A percentile compares a stretch with the other conserved stretches of the same genome.
phyloP scores from a whole-genome alignment of 2,113 vertebrate genomes.

The Hystrix brachyura region DNA sequence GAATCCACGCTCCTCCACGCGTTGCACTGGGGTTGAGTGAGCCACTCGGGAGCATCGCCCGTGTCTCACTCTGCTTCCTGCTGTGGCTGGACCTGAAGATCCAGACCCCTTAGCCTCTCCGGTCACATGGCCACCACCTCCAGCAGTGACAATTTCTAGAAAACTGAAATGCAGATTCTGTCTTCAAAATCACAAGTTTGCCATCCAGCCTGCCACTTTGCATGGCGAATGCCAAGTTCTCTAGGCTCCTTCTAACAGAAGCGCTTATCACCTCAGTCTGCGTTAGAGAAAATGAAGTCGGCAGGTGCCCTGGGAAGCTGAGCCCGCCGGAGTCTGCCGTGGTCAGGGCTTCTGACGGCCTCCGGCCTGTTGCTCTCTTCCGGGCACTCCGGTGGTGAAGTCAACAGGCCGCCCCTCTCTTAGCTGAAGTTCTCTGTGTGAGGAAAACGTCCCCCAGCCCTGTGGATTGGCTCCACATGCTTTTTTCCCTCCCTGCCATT shows the following conservation, averaged over 20 bases:
- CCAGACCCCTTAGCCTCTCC: fast-evolving
- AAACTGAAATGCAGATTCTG: not conserved
- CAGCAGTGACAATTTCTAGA: not conserved
- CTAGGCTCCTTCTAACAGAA: not conserved
- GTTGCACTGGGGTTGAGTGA: not conserved
- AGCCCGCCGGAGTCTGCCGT: not conserved
- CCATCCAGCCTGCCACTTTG: not conserved
- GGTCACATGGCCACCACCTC: fast-evolving
- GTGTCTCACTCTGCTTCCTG: not conserved
- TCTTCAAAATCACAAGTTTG: not conserved
- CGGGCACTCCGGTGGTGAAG: not conserved
- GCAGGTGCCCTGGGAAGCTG: not conserved
- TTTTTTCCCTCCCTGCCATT: not conserved
- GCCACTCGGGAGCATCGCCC: not conserved
- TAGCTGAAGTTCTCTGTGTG: not conserved
- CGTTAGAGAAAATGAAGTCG: not conserved
- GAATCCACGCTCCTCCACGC: not conserved
- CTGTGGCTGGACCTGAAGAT: not conserved
- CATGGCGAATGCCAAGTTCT: not conserved
- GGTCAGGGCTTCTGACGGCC: not conserved
- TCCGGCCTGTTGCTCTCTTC: not conserved
- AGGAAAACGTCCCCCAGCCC: not conserved
- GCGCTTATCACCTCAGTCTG: not conserved
- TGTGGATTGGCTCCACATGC: not conserved
- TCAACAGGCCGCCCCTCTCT: not conserved